These are phyloP conservation scores for Myrmophylax atrothorax DNA, from an alignment of 2,113 vertebrate species.

Conservation along the genomic window DNA sequence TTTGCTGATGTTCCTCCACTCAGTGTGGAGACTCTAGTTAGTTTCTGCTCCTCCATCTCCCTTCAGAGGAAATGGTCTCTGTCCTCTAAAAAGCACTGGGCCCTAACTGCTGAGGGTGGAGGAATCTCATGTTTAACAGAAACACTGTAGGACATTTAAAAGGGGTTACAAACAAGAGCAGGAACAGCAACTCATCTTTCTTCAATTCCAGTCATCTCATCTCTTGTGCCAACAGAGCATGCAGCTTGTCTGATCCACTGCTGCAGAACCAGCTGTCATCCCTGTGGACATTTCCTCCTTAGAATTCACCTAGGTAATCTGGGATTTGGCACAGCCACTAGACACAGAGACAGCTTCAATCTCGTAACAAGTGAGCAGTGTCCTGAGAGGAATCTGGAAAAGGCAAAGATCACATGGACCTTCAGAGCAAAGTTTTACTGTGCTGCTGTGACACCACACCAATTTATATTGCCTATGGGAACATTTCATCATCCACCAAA, in stretches of 20 bases:
- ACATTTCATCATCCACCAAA: neutral
- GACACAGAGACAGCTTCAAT: neutral
- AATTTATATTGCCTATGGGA: neutral
- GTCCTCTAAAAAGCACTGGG: neutral
- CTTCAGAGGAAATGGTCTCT: neutral
- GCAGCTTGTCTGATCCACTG: neutral
- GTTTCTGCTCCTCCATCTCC: neutral
- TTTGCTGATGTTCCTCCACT: neutral
- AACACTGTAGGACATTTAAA: neutral
- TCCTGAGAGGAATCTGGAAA: neutral
- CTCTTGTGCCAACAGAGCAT: neutral
- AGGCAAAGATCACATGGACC: neutral
- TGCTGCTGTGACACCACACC: neutral
- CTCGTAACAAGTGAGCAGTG: fast-evolving
- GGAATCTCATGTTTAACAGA: neutral
- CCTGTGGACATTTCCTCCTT: neutral
- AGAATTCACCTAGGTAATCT: neutral
- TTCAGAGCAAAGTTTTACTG: neutral
- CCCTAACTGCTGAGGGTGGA: neutral
- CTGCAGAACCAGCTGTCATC: neutral
- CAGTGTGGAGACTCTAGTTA: neutral
- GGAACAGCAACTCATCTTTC: neutral
- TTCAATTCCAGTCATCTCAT: neutral
- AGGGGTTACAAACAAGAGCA: neutral
- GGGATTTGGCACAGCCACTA: neutral